phyloP scores from a whole-genome alignment of 1,140 invertebrate species.

The Drosophila nikananu region DNA sequence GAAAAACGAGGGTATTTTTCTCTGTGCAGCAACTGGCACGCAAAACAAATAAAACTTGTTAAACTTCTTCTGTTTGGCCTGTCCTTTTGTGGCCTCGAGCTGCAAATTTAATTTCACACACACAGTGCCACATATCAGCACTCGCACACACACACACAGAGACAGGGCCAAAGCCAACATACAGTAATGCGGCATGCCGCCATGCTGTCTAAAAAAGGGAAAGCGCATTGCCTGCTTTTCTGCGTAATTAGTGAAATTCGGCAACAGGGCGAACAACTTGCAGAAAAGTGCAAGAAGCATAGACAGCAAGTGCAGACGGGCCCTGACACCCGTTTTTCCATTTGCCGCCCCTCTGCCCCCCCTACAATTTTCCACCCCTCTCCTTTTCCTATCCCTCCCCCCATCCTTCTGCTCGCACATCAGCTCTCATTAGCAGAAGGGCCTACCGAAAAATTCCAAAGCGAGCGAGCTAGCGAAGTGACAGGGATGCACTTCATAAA shows the following conservation, averaged over 20 bases:
- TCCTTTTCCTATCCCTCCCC: background rate
- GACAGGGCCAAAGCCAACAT: conserved; percentile 3
- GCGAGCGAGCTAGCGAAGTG: conserved; percentile 36
- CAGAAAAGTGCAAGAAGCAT: conserved; percentile 68
- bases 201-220: conserved; percentile 26
- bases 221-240: conserved; percentile 63
- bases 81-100: conserved; percentile 51
- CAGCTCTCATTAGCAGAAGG: conserved; percentile 75
- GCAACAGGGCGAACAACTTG: conserved; percentile 61
- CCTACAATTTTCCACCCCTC: background rate
- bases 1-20: background rate
- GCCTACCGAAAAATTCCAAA: conserved; percentile 32
- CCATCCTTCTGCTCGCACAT: conserved; percentile 13
- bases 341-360: background rate
- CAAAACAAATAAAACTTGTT: conserved; percentile 61
- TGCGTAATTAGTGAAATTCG: conserved; percentile 80
- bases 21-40: conserved; percentile 27
- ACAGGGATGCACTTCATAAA: conserved; percentile 76
- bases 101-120: conserved; percentile 58
- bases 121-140: conserved; percentile 23
- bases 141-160: conserved; percentile 5
- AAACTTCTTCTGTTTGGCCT: conserved; percentile 52
- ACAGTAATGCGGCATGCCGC: conserved; percentile 16
- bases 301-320: conserved; percentile 20
- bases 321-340: conserved; percentile 5